phyloP scores from a whole-genome alignment of 2,888 invertebrate species.

The Cylindroiulus punctatus region DNA sequence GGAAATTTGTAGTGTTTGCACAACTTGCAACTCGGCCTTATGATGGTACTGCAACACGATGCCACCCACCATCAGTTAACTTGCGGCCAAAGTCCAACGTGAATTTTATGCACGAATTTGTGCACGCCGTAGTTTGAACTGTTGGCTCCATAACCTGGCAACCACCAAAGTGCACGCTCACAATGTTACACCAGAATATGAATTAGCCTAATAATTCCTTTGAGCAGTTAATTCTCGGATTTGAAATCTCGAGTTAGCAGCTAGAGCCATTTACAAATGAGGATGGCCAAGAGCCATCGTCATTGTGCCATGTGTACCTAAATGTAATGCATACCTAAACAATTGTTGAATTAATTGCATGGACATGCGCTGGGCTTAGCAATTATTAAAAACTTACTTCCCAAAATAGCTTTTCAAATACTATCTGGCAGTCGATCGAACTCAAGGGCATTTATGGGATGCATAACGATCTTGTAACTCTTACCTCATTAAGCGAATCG shows the following conservation, averaged over 20 bases:
- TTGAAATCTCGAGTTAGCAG: neutral
- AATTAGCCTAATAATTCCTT: constrained; percentile 17
- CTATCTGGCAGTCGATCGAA: neutral
- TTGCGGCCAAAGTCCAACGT: neutral
- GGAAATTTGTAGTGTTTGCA: neutral
- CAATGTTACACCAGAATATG: neutral
- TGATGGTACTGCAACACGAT: neutral
- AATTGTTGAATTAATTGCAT: no score
- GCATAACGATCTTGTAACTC: neutral
- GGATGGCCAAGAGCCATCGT: neutral
- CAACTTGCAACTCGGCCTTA: neutral
- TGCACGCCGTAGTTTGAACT: neutral
- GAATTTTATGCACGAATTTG: constrained; percentile 34
- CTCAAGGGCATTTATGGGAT: neutral
- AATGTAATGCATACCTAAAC: no score
- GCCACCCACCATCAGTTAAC: neutral
- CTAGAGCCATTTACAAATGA: neutral
- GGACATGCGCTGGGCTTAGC: neutral
- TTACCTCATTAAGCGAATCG: neutral
- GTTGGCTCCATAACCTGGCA: neutral
- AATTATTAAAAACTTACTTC: neutral
- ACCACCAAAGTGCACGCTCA: neutral
- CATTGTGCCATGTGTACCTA: neutral
- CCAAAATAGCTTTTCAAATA: neutral
- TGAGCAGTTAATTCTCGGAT: neutral